Base-by-base conservation (phyloP, 2,113 vertebrate genomes). In the Rhabdornis inornatus region DNA sequence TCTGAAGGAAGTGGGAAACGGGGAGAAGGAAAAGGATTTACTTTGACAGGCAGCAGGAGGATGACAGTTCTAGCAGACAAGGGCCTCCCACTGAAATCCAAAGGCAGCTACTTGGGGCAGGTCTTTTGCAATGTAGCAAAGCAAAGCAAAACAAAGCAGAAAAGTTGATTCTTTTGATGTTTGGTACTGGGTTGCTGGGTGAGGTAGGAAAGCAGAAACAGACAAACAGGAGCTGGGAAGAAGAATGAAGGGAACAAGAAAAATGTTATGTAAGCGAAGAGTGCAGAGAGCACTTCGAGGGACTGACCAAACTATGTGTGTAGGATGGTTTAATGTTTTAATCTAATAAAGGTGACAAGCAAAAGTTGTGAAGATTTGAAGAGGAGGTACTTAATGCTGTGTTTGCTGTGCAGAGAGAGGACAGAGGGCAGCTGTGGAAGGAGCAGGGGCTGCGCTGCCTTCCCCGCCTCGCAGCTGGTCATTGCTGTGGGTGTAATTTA, bases 381-480 rank as follows among this genome's bases (percentile, higher is more conserved):
- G 74, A 80, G 42, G 15, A 64, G 14, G 1, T 24, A 3, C 27
- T 23, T 35, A 4, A 17, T 3, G 25, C 20, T 69, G 71, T 5
- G 9, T 77, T 89, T 53, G 27, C 50, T 77, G 28, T 7, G 49
- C 25, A 45, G 78, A 61, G 78, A 61, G 37, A 56, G 55, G 52
- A 42, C 50, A 52, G 52, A 53, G 0, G 69, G 53, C 68, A 80
- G 57, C 31, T 3, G 3, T 12, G 72, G 59, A 53, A 59, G 47
- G 69, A 69, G 53, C 33, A 52, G 80, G n/a, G 35, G 47, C n/a
- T 0, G 0, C 5, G 52, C 64, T 89, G 53, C 64, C 64, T 30
- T 56, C 64, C 28, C 35, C 1, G 0, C 35, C 56, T n/a, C 2
- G 0, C 33, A 45, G 35, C 25, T 78, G 47, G 6, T 21, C 53